phyloP scores from a whole-genome alignment of 2,113 vertebrate species.

The Ciconia stormi region DNA sequence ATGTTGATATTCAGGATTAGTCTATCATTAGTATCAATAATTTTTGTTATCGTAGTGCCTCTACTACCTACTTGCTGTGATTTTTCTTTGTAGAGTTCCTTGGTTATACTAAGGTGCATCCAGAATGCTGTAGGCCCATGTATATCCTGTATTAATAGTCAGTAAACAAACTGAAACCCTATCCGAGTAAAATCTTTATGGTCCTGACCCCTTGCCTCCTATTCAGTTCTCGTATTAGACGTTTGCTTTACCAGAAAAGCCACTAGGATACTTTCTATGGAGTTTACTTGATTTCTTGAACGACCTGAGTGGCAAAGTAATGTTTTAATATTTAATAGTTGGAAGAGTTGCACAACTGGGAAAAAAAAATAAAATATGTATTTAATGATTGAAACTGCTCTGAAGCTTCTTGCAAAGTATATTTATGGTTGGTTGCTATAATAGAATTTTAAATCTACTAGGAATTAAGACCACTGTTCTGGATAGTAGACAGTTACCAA shows the following conservation, averaged over 20 bases:
- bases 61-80: background rate
- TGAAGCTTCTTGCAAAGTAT: constrained; percentile 26
- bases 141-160: background rate
- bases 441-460: constrained; percentile 54
- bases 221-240: background rate
- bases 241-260: background rate
- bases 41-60: background rate
- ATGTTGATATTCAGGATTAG: background rate
- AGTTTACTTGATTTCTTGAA: constrained; percentile 13
- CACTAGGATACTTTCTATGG: background rate
- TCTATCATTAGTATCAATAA: background rate
- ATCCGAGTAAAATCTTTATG: background rate
- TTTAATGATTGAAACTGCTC: constrained; percentile 50
- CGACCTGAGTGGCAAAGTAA: constrained; percentile 30
- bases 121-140: background rate
- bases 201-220: background rate
- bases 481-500: constrained; percentile 1
- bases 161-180: background rate
- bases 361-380: constrained; percentile 24
- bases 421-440: constrained; percentile 55
- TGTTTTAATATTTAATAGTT: constrained; percentile 67
- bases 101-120: background rate
- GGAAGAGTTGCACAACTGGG: constrained; percentile 11
- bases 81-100: background rate
- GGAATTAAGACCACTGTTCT: constrained; percentile 27